Evolutionary conservation across 2,797 vertebrate genomes (phyloP).

Genomic region (Gouania willdenowi): DNA sequence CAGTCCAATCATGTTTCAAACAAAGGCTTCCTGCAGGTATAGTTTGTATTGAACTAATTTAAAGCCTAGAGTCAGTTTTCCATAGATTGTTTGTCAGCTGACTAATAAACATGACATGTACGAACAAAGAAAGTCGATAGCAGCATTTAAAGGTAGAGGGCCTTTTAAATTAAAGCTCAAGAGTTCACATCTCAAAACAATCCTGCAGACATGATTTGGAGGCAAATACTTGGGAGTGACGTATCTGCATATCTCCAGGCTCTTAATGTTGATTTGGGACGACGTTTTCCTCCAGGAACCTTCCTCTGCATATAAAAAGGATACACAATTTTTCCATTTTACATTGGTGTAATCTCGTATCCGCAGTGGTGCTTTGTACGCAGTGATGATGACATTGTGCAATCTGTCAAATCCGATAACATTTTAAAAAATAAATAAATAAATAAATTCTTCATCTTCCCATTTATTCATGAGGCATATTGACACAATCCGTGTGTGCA

Average conservation of each 20-base stretch:
- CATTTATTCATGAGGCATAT: constrained; percentile 14
- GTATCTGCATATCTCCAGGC: background rate
- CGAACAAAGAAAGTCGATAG: constrained; percentile 36
- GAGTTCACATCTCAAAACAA: constrained; percentile 12
- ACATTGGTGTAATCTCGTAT: background rate
- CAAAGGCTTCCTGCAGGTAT: background rate
- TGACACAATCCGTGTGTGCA: background rate
- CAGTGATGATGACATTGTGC: background rate
- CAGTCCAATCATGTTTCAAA: no score
- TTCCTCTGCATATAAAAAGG: constrained; percentile 15
- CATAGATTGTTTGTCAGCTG: constrained; percentile 35
- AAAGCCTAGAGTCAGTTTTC: constrained; percentile 14
- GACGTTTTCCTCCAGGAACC: constrained; percentile 3
- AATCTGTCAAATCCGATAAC: constrained; percentile 18
- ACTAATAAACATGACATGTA: constrained; percentile 44
- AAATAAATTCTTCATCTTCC: background rate
- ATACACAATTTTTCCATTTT: no score
- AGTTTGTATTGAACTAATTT: background rate
- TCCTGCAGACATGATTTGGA: background rate
- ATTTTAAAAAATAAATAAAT: no score
- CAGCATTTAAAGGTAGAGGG: constrained; percentile 28
- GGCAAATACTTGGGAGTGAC: background rate
- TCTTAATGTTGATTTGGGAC: constrained; percentile 2
- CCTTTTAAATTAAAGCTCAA: constrained; percentile 25
- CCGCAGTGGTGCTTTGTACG: constrained; percentile 3